phyloP scores from a whole-genome alignment of 2,113 vertebrate genomes.

The Acanthisitta chloris region DNA sequence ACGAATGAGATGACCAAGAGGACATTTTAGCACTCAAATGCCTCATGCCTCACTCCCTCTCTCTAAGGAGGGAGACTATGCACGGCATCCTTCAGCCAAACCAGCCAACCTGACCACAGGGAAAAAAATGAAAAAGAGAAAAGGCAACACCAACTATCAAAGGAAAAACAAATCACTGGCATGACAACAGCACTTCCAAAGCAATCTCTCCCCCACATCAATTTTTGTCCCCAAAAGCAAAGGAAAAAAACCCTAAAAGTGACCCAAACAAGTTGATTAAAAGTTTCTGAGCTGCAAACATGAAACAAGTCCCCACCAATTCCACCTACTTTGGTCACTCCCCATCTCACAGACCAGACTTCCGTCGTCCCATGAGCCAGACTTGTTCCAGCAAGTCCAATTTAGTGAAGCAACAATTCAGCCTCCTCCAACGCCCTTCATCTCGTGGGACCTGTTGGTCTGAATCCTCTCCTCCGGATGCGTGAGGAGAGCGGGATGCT shows the following conservation, averaged over 20 bases:
- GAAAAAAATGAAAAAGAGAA: background rate
- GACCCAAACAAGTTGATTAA: background rate
- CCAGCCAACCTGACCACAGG: background rate
- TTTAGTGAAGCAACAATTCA: constrained; percentile 26
- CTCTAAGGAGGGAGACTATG: background rate
- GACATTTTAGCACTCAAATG: background rate
- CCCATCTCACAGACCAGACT: background rate
- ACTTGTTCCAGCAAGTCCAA: background rate
- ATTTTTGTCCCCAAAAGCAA: background rate
- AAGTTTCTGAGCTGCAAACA: background rate
- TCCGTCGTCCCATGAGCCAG: fast-evolving
- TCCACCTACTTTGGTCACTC: background rate
- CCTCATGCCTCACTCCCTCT: background rate
- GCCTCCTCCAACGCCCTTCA: constrained; percentile 34
- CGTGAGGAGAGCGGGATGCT: fast-evolving
- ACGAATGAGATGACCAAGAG: background rate
- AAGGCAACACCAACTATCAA: background rate
- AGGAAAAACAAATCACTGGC: background rate
- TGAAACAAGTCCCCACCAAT: background rate
- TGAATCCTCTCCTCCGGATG: background rate
- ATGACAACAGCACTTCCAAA: background rate
- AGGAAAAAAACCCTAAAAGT: background rate
- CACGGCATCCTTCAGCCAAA: background rate
- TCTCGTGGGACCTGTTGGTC: background rate
- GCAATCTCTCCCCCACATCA: background rate